phyloP scores from a whole-genome alignment of 1,140 invertebrate genomes.

The Armadillidium nasatum region DNA sequence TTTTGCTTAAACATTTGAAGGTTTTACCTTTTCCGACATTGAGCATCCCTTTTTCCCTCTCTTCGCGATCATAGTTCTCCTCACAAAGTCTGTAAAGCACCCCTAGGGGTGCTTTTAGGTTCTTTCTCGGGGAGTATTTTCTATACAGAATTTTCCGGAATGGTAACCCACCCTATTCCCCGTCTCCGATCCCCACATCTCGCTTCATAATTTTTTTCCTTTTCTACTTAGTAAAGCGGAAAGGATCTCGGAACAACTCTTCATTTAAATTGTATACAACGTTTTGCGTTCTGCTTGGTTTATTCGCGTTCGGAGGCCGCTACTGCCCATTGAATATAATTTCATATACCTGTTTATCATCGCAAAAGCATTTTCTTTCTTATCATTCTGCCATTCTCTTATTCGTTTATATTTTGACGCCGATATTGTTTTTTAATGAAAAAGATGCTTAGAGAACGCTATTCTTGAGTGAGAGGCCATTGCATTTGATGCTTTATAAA shows the following conservation, averaged over 20 bases:
- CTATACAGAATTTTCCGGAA: not conserved
- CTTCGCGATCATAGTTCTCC: not conserved
- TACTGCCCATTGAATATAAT: constrained; percentile 1
- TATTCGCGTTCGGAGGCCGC: not conserved
- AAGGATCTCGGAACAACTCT: not conserved
- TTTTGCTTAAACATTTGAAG: too few relatives aligned
- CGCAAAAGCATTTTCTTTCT: not conserved
- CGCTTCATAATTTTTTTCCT: not conserved
- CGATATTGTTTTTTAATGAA: too few relatives aligned
- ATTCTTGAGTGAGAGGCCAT: too few relatives aligned
- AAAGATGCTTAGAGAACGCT: too few relatives aligned
- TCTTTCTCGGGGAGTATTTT: not conserved
- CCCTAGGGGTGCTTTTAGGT: constrained; percentile 1
- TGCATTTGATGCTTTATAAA: too few relatives aligned
- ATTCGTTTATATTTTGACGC: too few relatives aligned
- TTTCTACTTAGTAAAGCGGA: not conserved
- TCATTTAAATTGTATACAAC: constrained; percentile 2
- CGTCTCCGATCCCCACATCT: not conserved
- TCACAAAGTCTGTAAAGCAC: not conserved
- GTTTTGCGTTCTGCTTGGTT: not conserved
- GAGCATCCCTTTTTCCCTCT: not conserved
- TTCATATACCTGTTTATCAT: constrained; percentile 11
- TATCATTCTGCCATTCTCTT: not conserved
- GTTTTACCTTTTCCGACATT: too few relatives aligned
- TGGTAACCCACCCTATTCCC: not conserved